These are phyloP conservation scores for Sebastes itinus DNA, from an alignment of 2,797 vertebrate genomes.

Conservation along the genomic window DNA sequence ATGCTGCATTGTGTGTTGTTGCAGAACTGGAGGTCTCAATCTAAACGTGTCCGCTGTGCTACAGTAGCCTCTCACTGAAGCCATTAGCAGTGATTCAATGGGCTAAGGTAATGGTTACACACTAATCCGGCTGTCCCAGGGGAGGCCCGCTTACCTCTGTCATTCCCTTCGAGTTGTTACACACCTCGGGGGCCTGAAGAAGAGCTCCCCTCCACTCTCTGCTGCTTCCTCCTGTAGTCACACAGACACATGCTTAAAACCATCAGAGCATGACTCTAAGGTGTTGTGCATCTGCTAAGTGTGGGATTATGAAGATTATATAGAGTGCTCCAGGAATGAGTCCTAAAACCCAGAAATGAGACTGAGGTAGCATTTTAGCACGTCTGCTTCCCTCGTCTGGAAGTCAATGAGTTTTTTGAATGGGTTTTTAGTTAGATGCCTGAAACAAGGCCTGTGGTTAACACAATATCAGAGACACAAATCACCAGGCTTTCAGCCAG, in stretches of 20 bases:
- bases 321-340: too few species aligned
- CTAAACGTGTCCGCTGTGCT: slow-evolving; percentile 46
- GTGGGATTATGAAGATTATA: neutral
- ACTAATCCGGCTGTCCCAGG: slow-evolving; percentile 68
- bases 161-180: slow-evolving; percentile 51
- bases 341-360: too few species aligned
- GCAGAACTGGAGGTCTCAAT: slow-evolving; percentile 39
- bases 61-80: slow-evolving; percentile 52
- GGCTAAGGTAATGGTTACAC: slow-evolving; percentile 66
- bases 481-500: too few species aligned
- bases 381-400: too few species aligned
- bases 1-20: slow-evolving; percentile 36
- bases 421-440: too few species aligned
- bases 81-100: slow-evolving; percentile 71
- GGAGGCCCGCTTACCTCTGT: slow-evolving; percentile 56
- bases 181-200: slow-evolving; percentile 38
- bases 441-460: too few species aligned
- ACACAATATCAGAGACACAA: too few species aligned
- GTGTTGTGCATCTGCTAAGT: neutral
- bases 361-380: too few species aligned
- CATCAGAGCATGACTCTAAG: neutral
- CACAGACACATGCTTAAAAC: neutral
- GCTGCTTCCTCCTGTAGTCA: neutral
- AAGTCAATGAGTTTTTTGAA: too few species aligned
- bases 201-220: neutral